Conservation (phyloP, 1,140 invertebrate species). For the Aphaenogaster floridana region DNA sequence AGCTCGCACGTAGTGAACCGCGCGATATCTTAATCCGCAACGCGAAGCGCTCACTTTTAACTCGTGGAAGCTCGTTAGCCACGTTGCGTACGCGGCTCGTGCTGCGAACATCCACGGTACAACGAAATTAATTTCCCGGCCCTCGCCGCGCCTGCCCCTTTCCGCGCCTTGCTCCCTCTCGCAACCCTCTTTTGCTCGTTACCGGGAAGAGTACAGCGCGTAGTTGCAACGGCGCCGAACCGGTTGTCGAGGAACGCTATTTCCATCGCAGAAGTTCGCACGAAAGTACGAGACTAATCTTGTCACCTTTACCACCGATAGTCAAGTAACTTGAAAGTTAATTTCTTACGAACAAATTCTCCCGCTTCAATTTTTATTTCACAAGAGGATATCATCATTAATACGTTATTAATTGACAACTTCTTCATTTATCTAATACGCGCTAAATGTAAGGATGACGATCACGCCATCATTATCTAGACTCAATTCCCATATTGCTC, state of each 20-base stretch:
- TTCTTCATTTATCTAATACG: not conserved
- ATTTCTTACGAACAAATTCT: not conserved
- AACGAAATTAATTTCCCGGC: conserved; percentile 68
- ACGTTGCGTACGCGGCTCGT: conserved; percentile 56
- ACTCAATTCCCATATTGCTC: not conserved
- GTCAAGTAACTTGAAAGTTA: not conserved
- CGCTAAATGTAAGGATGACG: not conserved
- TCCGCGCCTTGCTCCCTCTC: conserved; percentile 18
- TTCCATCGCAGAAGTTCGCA: conserved; percentile 35
- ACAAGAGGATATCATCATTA: not conserved
- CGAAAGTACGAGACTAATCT: conserved; percentile 25
- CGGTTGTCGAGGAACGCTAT: conserved; percentile 51
- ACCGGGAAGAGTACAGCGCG: conserved; percentile 37
- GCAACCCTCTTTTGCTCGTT: conserved; percentile 57
- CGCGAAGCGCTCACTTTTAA: conserved; percentile 66
- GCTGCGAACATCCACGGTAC: conserved; percentile 60
- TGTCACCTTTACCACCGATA: conserved; percentile 3
- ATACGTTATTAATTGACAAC: not conserved
- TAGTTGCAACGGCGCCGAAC: conserved; percentile 33
- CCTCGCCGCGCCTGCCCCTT: conserved; percentile 29
- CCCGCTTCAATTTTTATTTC: not conserved
- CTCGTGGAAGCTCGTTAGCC: conserved; percentile 64
- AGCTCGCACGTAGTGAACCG: conserved; percentile 68
- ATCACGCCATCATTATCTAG: not conserved
- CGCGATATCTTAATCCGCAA: conserved; percentile 74